Evolutionary conservation across 2,888 invertebrate species (phyloP), one percentile per base, ranked within the genome.

Genomic region (Drosophila siamana): DNA sequence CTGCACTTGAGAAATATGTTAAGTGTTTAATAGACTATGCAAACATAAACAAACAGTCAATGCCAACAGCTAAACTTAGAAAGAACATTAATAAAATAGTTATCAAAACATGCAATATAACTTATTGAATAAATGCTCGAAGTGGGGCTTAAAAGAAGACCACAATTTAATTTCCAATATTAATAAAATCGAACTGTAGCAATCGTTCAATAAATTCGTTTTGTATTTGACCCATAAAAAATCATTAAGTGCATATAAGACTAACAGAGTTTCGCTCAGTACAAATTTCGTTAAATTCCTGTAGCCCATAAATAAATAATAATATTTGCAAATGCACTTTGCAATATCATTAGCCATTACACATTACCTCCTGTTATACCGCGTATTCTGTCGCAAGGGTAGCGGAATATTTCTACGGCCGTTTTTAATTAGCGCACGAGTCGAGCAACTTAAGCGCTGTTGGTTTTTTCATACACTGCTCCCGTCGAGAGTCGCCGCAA

Each of bases 381-480:
- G 11, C n/a, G 4, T n/a, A n/a, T n/a, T 33, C n/a, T 33, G 33
- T 33, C 33, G 33, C 33, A 3, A 33, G n/a, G 33, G n/a, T 33
- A 33, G 33, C 33, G n/a, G 11, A 33, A 33, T 33, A 33, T 33
- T 33, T 33, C 15, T 40, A 16, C 41, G 24, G 48, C 54, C 33
- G 59, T 43, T 77, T 72, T 77, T 77, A 72, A 73, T 73, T 74
- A 77, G 72, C 62, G 60, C 40, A 6, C 60, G 44, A 70, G 76
- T 33, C 33, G 33, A 33, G 33, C 33, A 63, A 76, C 55, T 77
- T 65, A 65, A 71, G 56, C 57, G 54, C 46, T 40, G 16, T 36
- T n/a, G 15, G 11, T 38, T 43, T 28, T 28, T 59, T 11, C 46
- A 26, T 33, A 33, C 33, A 33, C 33, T 33, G n/a, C 33, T n/a